A percentile compares a stretch with the other conserved stretches of the same genome.
Evolutionary conservation across 37 sponge, comb jelly and placozoan genomes (phyloP).

Genomic region (Beroe forskalii): DNA sequence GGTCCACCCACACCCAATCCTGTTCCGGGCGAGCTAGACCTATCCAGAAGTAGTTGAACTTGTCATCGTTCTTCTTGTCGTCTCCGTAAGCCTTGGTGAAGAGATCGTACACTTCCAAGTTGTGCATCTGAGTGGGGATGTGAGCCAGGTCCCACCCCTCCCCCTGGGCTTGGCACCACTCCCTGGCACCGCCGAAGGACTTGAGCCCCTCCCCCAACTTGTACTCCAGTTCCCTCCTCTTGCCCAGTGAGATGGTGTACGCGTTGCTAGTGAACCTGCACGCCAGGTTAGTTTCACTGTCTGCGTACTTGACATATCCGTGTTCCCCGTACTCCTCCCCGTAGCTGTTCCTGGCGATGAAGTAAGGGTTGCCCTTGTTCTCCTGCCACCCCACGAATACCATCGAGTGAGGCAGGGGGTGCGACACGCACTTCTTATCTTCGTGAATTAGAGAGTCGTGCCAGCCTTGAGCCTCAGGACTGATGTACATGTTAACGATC

Average conservation of each 20-base stretch:
- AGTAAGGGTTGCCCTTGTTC: slow-evolving; percentile 12
- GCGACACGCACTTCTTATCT: neutral
- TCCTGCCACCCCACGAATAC: neutral
- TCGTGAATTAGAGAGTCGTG: neutral
- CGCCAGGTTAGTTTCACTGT: neutral
- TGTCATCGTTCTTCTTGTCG: neutral
- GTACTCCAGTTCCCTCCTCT: neutral
- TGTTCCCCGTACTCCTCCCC: neutral
- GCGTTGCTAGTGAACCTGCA: neutral
- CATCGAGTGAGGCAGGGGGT: neutral
- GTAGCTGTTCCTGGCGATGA: neutral
- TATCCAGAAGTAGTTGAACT: slow-evolving; percentile 10
- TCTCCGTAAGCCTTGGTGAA: neutral
- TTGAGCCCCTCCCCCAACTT: neutral
- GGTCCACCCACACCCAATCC: neutral
- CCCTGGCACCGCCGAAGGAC: neutral
- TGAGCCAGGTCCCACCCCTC: neutral
- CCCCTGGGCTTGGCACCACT: slow-evolving; percentile 9
- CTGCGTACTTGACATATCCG: neutral
- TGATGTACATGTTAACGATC: neutral
- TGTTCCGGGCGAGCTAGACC: neutral
- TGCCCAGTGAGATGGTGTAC: neutral
- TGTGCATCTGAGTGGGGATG: slow-evolving; percentile 19
- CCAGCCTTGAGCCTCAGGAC: neutral
- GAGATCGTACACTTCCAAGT: neutral